phyloP scores from a whole-genome alignment of 2,888 invertebrate species.

The Agonopterix heracliana region DNA sequence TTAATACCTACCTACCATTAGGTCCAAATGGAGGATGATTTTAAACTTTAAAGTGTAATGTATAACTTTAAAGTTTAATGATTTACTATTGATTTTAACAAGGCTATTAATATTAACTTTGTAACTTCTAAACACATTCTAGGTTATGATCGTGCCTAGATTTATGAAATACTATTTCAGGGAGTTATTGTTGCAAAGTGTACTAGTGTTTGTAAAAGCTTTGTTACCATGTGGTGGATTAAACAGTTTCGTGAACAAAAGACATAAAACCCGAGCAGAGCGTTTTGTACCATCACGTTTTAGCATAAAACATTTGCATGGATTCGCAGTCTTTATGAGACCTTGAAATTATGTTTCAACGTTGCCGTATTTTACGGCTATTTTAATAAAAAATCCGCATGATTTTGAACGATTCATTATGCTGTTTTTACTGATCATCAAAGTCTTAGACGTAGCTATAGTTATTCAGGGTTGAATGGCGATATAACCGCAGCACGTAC shows the following conservation, averaged over 20 bases:
- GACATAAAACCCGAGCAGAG: conserved; percentile 20
- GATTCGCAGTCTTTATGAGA: conserved; percentile 3
- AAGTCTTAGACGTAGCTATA: no score
- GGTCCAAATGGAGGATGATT: no score
- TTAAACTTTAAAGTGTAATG: no score
- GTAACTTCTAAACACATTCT: no score
- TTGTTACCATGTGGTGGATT: background rate
- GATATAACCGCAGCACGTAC: background rate
- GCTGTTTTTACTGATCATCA: no score
- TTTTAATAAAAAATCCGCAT: background rate
- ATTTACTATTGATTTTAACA: no score
- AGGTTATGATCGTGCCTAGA: background rate
- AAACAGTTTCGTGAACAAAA: conserved; percentile 21
- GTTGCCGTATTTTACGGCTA: background rate
- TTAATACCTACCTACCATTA: no score
- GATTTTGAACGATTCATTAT: background rate
- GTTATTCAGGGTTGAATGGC: no score
- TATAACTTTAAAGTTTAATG: no score
- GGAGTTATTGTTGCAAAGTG: background rate
- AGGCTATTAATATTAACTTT: no score
- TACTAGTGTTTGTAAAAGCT: background rate
- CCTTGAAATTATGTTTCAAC: conserved; percentile 4
- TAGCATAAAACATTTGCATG: conserved; percentile 7
- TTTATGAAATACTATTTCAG: conserved; percentile 1
- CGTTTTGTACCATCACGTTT: conserved; percentile 8